phyloP scores from a whole-genome alignment of 2,888 invertebrate species.

The Spicauda simplicius region DNA sequence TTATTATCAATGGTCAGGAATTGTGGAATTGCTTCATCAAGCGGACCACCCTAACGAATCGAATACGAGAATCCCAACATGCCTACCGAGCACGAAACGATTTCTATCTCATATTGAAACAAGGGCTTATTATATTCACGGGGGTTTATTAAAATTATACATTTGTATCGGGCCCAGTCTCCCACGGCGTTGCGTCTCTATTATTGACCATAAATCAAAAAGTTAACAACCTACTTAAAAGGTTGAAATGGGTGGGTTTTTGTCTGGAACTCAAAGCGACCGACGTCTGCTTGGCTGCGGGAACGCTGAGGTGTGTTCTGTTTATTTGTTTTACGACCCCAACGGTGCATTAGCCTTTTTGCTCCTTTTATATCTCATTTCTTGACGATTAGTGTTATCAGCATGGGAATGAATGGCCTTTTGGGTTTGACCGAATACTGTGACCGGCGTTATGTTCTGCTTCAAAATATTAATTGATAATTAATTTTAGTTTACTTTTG shows the following conservation, averaged over 20 bases:
- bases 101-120: conserved; percentile 61
- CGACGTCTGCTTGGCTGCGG: conserved; percentile 70
- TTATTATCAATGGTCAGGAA: conserved; percentile 40
- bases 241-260: conserved; percentile 80
- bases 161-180: conserved; percentile 77
- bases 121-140: conserved; percentile 74
- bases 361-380: conserved; percentile 73
- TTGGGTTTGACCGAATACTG: conserved; percentile 41
- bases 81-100: conserved; percentile 56
- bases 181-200: conserved; percentile 84
- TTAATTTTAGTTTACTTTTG: not conserved
- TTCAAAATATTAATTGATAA: conserved; percentile 15
- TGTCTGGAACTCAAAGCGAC: conserved; percentile 78
- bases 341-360: conserved; percentile 81
- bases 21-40: conserved; percentile 53
- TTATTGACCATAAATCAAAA: conserved; percentile 85
- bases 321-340: conserved; percentile 83
- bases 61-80: conserved; percentile 43
- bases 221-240: conserved; percentile 85
- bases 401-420: conserved; percentile 55
- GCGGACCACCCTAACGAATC: conserved; percentile 65
- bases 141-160: conserved; percentile 81
- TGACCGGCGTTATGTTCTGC: conserved; percentile 30
- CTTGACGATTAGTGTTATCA: conserved; percentile 77
- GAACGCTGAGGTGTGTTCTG: conserved; percentile 65